phyloP scores from a whole-genome alignment of 1,140 invertebrate species.

The Thaumetopoea pityocampa region DNA sequence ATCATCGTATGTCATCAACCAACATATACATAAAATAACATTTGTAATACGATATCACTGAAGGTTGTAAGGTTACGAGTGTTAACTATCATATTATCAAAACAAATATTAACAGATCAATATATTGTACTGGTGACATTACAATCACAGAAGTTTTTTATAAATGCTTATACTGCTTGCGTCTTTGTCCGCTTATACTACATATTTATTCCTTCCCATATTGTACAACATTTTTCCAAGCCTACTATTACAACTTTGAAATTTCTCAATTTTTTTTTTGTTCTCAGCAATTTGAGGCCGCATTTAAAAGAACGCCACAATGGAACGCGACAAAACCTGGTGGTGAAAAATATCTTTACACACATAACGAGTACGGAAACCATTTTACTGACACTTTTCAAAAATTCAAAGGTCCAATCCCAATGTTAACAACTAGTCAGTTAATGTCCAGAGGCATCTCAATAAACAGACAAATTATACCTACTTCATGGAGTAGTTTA shows the following conservation, averaged over 20 bases:
- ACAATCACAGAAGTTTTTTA: no score
- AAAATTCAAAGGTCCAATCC: slow-evolving; percentile 19
- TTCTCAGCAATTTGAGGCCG: slow-evolving; percentile 50
- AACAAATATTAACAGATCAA: no score
- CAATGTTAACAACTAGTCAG: slow-evolving; percentile 37
- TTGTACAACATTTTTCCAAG: neutral
- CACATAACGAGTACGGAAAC: slow-evolving; percentile 50
- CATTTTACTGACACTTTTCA: slow-evolving; percentile 35
- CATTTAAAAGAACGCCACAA: slow-evolving; percentile 42
- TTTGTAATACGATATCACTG: no score
- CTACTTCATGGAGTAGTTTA: slow-evolving; percentile 48
- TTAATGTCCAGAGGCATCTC: slow-evolving; percentile 38
- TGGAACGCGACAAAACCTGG: slow-evolving; percentile 45
- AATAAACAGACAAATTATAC: slow-evolving; percentile 50
- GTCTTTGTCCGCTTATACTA: no score
- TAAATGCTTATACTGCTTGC: no score
- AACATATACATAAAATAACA: no score
- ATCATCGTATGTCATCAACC: no score
- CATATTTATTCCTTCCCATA: neutral
- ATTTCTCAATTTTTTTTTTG: neutral
- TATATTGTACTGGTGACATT: no score
- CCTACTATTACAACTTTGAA: neutral
- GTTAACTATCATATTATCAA: no score
- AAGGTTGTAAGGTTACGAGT: no score
- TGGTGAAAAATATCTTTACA: slow-evolving; percentile 33